Evolutionary conservation across 2,888 invertebrate species (phyloP).

Genomic region (Apotomis capreana): DNA sequence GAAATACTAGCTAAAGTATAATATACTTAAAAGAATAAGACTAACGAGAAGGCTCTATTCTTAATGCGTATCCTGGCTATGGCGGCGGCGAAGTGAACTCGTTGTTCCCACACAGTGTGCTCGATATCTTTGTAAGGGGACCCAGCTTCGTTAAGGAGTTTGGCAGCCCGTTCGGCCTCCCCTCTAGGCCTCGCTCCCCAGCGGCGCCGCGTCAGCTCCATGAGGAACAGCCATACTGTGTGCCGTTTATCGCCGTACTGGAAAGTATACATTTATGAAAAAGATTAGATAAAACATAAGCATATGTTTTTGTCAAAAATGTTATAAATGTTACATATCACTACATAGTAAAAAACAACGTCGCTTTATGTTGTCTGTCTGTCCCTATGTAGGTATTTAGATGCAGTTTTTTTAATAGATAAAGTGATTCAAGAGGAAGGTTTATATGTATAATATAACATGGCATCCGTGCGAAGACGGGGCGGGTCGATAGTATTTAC

Average conservation of each 20-base stretch:
- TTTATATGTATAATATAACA: too few relatives aligned
- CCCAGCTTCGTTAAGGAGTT: slow-evolving; percentile 62
- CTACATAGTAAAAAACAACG: too few relatives aligned
- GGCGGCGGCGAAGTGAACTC: slow-evolving; percentile 89
- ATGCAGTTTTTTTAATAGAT: too few relatives aligned
- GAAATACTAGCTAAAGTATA: neutral
- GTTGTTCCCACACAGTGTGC: slow-evolving; percentile 84
- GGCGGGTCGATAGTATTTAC: too few relatives aligned
- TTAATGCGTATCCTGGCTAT: slow-evolving; percentile 90
- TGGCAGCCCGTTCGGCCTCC: slow-evolving; percentile 62
- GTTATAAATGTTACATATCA: too few relatives aligned
- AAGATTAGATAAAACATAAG: too few relatives aligned
- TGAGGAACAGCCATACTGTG: slow-evolving; percentile 86
- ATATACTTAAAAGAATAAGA: neutral
- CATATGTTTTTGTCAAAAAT: too few relatives aligned
- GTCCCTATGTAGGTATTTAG: too few relatives aligned
- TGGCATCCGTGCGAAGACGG: too few relatives aligned
- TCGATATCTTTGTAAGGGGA: slow-evolving; percentile 82
- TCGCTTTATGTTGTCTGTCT: too few relatives aligned
- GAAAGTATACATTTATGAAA: neutral
- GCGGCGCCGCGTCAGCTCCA: slow-evolving; percentile 87
- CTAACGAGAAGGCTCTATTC: slow-evolving; percentile 85
- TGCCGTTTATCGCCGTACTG: slow-evolving; percentile 66
- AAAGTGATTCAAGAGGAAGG: too few relatives aligned
- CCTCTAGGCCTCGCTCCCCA: slow-evolving; percentile 74